phyloP scores from a whole-genome alignment of 2,888 invertebrate genomes.

The Neelides folsomi region DNA sequence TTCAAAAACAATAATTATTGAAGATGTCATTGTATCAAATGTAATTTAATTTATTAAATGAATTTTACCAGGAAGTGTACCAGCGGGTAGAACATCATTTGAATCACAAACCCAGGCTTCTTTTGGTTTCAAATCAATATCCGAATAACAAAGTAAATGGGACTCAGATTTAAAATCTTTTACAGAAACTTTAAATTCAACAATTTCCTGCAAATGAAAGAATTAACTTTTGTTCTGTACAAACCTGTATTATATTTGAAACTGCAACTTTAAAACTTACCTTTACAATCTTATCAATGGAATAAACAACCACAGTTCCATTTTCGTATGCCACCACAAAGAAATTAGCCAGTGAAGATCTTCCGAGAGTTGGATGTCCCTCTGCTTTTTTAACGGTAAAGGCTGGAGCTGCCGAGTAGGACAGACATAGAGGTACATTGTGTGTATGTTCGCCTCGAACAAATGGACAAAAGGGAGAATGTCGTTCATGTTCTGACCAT shows the following conservation, averaged over 20 bases:
- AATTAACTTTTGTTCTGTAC: too few relatives aligned
- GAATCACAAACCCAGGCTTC: slow-evolving; percentile 34
- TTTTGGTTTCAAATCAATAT: slow-evolving; percentile 35
- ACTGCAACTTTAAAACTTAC: slow-evolving; percentile 34
- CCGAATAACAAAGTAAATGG: slow-evolving; percentile 14
- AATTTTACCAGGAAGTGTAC: too few relatives aligned
- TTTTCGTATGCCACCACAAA: slow-evolving; percentile 33
- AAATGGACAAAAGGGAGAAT: slow-evolving; percentile 84
- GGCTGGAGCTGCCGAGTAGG: slow-evolving; percentile 70
- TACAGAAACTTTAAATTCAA: slow-evolving; percentile 39
- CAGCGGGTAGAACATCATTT: too few relatives aligned
- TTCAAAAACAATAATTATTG: too few relatives aligned
- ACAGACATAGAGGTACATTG: slow-evolving; percentile 78
- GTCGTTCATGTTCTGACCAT: slow-evolving; percentile 92
- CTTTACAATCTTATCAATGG: slow-evolving; percentile 64
- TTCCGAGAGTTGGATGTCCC: slow-evolving; percentile 20
- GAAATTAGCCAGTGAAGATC: slow-evolving; percentile 20
- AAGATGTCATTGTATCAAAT: too few relatives aligned
- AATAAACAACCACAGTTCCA: slow-evolving; percentile 63
- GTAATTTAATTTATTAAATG: too few relatives aligned
- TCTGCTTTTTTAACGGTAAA: slow-evolving; percentile 8
- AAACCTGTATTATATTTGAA: too few relatives aligned
- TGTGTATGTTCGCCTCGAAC: slow-evolving; percentile 89
- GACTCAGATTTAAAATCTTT: slow-evolving; percentile 11
- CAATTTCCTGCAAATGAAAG: slow-evolving; percentile 39